Evolutionary conservation across 2,797 vertebrate species (phyloP).

Genomic region (Lophura swinhoii): DNA sequence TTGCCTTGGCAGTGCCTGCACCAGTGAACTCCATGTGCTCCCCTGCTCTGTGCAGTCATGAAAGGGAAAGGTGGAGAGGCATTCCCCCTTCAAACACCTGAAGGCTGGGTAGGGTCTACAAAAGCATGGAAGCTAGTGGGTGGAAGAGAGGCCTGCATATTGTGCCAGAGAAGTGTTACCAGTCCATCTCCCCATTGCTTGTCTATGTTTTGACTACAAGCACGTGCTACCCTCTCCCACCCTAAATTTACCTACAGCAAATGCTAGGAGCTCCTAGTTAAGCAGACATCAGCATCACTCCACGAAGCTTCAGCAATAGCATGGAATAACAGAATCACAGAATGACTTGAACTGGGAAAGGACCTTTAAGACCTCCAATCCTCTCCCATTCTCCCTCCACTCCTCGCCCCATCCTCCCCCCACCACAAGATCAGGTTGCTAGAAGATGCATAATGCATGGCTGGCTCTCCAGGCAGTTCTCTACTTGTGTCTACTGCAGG

Average conservation of each 20-base stretch:
- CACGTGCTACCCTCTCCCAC: background rate
- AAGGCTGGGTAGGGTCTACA: background rate
- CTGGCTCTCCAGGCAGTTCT: background rate
- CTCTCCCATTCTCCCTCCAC: too few relatives aligned
- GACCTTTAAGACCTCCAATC: background rate
- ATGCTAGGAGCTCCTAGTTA: background rate
- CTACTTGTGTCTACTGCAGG: background rate
- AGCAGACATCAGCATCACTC: background rate
- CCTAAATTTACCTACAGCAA: background rate
- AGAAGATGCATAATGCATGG: rapidly evolving
- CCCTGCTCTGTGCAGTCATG: background rate
- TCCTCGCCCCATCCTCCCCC: background rate
- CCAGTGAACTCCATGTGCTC: background rate
- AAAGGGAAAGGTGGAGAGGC: background rate
- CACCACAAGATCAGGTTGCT: background rate
- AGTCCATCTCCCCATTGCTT: background rate
- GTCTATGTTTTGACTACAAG: background rate
- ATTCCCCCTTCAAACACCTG: background rate
- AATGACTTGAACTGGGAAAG: background rate
- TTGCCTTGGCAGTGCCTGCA: background rate
- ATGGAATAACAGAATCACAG: background rate
- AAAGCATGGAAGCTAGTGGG: background rate
- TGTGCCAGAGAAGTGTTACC: rapidly evolving
- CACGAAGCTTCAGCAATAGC: rapidly evolving
- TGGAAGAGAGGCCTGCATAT: background rate